Evolutionary conservation across 2,113 vertebrate species (phyloP).

Genomic region (Siniperca knerii): DNA sequence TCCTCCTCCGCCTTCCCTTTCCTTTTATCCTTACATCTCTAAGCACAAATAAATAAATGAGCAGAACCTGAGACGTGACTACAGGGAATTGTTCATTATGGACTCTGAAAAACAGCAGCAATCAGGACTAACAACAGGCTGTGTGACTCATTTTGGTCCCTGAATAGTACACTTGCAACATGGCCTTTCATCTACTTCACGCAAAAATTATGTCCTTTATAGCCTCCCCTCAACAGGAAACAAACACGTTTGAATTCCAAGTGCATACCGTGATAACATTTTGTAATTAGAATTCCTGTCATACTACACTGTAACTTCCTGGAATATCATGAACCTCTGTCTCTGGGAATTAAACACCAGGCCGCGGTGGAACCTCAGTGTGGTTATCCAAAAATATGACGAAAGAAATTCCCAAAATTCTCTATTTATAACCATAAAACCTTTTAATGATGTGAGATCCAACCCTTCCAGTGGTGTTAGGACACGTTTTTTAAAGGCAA

Average conservation of each 20-base stretch:
- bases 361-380: conserved; percentile 58
- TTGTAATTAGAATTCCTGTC: conserved; percentile 68
- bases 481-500: neutral
- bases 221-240: conserved; percentile 54
- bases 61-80: conserved; percentile 78
- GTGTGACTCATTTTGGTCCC: conserved; percentile 66
- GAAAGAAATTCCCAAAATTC: conserved; percentile 64
- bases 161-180: conserved; percentile 48
- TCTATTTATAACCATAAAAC: conserved; percentile 69
- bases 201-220: conserved; percentile 23
- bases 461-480: conserved; percentile 40
- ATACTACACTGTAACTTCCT: conserved; percentile 55
- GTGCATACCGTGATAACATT: conserved; percentile 34
- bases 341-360: conserved; percentile 57
- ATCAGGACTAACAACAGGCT: conserved; percentile 70
- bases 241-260: conserved; percentile 65
- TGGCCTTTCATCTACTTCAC: conserved; percentile 38
- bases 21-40: conserved; percentile 68
- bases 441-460: conserved; percentile 57
- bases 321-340: conserved; percentile 52
- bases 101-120: conserved; percentile 71
- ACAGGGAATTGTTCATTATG: conserved; percentile 75
- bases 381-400: conserved; percentile 69
- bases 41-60: conserved; percentile 78
- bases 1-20: conserved; percentile 36